phyloP scores from a whole-genome alignment of 2,113 vertebrate genomes.

The Leucosticte australis region DNA sequence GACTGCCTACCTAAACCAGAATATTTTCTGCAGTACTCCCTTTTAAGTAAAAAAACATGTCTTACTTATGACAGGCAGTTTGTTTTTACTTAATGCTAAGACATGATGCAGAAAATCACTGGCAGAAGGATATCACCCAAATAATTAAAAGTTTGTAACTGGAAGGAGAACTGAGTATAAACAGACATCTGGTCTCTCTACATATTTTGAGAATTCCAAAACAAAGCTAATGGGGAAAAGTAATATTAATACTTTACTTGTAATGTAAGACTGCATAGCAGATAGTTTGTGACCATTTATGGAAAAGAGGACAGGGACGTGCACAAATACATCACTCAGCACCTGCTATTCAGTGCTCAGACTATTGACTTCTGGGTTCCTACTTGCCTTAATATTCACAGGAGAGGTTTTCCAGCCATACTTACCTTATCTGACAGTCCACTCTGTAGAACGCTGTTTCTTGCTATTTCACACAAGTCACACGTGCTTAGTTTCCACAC shows the following conservation, averaged over 20 bases:
- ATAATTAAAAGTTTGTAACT: neutral
- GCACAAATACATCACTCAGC: neutral
- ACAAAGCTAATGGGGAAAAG: neutral
- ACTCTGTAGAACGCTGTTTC: constrained; percentile 95
- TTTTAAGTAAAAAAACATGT: neutral
- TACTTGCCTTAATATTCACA: neutral
- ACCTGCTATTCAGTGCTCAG: neutral
- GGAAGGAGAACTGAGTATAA: neutral
- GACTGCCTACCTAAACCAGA: neutral
- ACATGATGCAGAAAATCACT: neutral
- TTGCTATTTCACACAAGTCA: constrained; percentile 94
- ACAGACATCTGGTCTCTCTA: neutral
- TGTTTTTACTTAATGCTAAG: neutral
- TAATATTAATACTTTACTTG: neutral
- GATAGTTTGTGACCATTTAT: neutral
- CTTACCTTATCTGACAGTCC: constrained; percentile 91
- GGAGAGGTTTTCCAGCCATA: neutral
- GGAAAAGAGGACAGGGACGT: neutral
- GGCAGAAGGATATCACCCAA: neutral
- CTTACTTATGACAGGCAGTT: neutral
- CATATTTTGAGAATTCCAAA: neutral
- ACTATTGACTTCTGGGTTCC: neutral
- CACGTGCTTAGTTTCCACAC: constrained; percentile 98
- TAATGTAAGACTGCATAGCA: neutral
- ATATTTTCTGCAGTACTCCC: neutral